A percentile compares a stretch with the other conserved stretches of the same genome.
These are phyloP conservation scores for Tyria jacobaeae DNA, from an alignment of 2,888 invertebrate genomes.

Conservation along the genomic window DNA sequence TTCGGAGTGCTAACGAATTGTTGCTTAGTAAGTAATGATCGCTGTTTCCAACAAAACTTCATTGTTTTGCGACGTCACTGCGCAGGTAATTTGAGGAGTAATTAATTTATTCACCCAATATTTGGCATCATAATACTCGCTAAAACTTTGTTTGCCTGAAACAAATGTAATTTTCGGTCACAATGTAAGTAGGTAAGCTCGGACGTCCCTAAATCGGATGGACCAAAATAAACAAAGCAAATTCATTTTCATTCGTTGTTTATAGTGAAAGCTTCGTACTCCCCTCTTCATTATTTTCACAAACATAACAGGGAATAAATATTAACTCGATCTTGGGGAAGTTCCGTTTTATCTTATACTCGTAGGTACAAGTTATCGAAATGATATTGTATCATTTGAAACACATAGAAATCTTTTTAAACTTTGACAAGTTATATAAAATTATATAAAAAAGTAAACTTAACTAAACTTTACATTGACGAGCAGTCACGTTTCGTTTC, in stretches of 20 bases:
- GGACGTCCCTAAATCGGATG: constrained; percentile 56
- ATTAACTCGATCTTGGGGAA: constrained; percentile 25
- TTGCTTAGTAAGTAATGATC: not conserved
- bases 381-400: no score
- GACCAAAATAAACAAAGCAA: constrained; percentile 75
- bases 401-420: no score
- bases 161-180: constrained; percentile 75
- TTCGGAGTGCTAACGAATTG: not conserved
- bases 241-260: constrained; percentile 54
- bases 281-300: constrained; percentile 57
- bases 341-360: not conserved
- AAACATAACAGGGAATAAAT: constrained; percentile 57
- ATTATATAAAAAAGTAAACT: no score
- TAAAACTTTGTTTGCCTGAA: constrained; percentile 59
- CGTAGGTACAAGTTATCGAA: no score
- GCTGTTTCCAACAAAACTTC: not conserved
- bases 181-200: constrained; percentile 67
- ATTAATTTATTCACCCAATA: constrained; percentile 52
- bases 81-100: constrained; percentile 20
- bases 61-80: not conserved
- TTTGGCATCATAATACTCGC: constrained; percentile 46
- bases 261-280: constrained; percentile 57
- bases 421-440: no score
- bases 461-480: constrained; percentile 41
- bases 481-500: constrained; percentile 22